Base-by-base conservation (phyloP, 2,113 vertebrate species). In the Erythrocercus mccallii region DNA sequence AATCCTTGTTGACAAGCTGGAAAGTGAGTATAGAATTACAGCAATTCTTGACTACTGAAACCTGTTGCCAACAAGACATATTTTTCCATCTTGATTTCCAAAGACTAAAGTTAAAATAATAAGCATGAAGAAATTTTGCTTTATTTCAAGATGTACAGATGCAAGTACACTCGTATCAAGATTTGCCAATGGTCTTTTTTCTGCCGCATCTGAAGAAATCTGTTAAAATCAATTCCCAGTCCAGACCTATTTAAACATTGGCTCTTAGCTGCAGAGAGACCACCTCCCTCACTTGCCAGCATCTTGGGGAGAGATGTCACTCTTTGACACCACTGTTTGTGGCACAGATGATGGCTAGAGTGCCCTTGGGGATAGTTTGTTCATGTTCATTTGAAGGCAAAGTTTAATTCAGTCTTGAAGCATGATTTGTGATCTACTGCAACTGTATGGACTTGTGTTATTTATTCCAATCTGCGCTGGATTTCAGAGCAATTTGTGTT, bases 251-350 rank as follows among this genome's bases (percentile, higher is more conserved):
- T n/a, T 15, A 61, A 47, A 47, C 6, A 48, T 9, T 47, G 25
- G 11, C n/a, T 76, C 25, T 61, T 27, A 47, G 38, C 7, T 53
- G n/a, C 20, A 82, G 69, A 44, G 8, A 60, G 13, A 61, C 17
- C 25, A 54, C 25, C 8, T 48, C 17, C 18, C 17, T 42, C 79
- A 35, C 21, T 48, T 1, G 0, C 19, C 2, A 2, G 30, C 15
- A 10, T 31, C 38, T 25, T 15, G 6, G 20, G 47, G 4, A 60
- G 23, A 60, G 23, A 45, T 53, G 28, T 18, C n/a, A 68, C 30
- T 53, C n/a, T 48, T 56, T 35, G 24, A 23, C 40, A 35, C 18
- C 17, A 40, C 21, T 69, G 9, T 68, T 68, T 40, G 28, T 60
- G 40, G 17, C 35, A 47, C 25, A 69, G 24, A 21, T 18, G 47